These are phyloP conservation scores for Rostratula benghalensis DNA, from an alignment of 2,113 vertebrate species.

Conservation along the genomic window DNA sequence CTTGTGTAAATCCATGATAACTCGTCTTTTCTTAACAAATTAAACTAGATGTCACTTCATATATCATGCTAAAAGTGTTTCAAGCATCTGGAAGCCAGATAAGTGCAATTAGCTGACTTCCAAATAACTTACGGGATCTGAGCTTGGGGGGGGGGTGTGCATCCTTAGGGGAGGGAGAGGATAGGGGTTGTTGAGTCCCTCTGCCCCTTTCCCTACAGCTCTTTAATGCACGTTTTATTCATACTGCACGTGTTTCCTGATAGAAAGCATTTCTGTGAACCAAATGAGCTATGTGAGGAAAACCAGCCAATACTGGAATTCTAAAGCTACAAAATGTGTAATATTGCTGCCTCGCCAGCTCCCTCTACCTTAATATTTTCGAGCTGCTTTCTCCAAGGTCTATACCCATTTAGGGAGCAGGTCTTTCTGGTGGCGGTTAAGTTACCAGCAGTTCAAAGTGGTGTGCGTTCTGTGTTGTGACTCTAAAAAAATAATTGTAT, in stretches of 20 bases:
- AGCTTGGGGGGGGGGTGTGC: accelerated
- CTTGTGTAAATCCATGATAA: neutral
- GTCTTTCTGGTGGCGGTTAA: neutral
- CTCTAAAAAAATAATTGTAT: neutral
- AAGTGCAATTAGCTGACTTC: neutral
- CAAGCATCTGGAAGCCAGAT: neutral
- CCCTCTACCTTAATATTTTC: neutral
- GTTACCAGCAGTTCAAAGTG: neutral
- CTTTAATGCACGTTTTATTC: neutral
- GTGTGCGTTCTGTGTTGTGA: neutral
- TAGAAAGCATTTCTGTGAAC: neutral
- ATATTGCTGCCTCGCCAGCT: neutral
- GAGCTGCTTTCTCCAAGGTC: neutral
- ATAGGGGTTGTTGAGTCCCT: neutral
- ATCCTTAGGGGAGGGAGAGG: neutral
- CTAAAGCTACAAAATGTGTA: neutral
- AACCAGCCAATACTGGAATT: neutral
- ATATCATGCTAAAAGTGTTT: neutral
- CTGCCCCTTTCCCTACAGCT: neutral
- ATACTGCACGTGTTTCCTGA: neutral
- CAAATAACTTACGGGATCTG: neutral
- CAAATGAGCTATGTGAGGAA: neutral
- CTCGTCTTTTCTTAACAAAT: neutral
- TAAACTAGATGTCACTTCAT: neutral
- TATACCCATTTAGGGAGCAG: neutral